Base-by-base conservation (phyloP, 2,797 vertebrate genomes). In the Vultur gryphus region DNA sequence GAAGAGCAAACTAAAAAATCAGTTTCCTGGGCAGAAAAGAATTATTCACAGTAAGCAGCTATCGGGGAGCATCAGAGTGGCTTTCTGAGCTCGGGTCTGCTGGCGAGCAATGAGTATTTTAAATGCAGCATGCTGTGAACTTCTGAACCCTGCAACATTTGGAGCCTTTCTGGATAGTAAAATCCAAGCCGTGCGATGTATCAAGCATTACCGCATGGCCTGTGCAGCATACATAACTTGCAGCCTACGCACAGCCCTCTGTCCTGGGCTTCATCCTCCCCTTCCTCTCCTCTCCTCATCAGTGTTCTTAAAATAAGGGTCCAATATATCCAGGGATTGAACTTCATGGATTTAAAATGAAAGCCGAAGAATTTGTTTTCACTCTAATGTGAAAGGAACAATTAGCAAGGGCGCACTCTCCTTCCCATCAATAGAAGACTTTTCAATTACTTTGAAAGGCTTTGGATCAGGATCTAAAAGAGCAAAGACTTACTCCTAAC, bases 401-500 rank as follows among this genome's bases (percentile, higher is more conserved):
- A 89, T 95, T 93, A 96, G 81, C 49, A 62, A 90, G 70, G 91
- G 85, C 41, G 0, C 49, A 76, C 10, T 37, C 69, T 33, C 41
- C 33, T 87, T 41, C 83, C 77, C 54, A 73, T 89, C 93, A 89
- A 39, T 37, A 39, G 86, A 52, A 89, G 81, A 95, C 67, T 85
- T 82, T 82, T 79, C 93, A 92, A 41, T 57, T 61, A 37, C 67
- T 87, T 78, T 84, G 85, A 91, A 90, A 97, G 88, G 91, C 91
- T 89, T 95, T 82, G 90, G 90, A 87, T 77, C 46, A 75, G 84
- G 81, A 80, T 89, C 55, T 90, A 93, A 96, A 95, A 95, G 94
- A 93, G 90, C 90, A 92, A 95, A 93, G 78, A 33, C 86, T 87
- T 71, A 2, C 16, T 87, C 55, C 75, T 57, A 71, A 95, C 59